Percentiles rank a stretch among this genome's conserved stretches.
Conservation (phyloP, 2,797 vertebrate species). For the Tragopan temminckii region DNA sequence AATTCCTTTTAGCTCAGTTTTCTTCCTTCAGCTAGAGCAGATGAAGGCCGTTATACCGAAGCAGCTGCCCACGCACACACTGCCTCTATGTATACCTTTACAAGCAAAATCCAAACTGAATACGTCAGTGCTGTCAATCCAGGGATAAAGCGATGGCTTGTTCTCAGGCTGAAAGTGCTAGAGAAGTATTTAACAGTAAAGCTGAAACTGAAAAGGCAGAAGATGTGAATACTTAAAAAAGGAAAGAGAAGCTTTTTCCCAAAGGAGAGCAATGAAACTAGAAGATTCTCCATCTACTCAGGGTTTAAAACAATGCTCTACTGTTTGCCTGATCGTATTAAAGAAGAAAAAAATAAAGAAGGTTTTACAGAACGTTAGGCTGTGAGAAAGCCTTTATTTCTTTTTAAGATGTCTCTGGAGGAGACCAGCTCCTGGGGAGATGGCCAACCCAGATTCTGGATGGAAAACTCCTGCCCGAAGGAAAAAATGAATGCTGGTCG, state of each 20-base stretch:
- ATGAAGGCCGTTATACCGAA: rapidly evolving
- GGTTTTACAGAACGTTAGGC: background rate
- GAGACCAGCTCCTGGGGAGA: conserved; percentile 45
- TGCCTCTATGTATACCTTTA: background rate
- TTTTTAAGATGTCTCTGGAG: background rate
- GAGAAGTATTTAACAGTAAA: background rate
- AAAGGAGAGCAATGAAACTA: background rate
- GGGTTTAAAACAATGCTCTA: conserved; percentile 17
- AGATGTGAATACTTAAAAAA: background rate
- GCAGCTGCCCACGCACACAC: background rate
- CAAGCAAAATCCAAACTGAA: background rate
- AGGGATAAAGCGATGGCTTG: background rate
- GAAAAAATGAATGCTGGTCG: conserved; percentile 11
- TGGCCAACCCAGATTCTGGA: conserved; percentile 55
- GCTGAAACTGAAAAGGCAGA: background rate
- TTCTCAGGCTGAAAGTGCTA: background rate
- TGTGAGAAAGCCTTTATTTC: background rate
- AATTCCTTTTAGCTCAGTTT: background rate
- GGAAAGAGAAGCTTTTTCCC: background rate
- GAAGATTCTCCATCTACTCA: background rate
- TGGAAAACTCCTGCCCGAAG: conserved; percentile 33
- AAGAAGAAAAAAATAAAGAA: background rate
- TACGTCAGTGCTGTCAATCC: rapidly evolving
- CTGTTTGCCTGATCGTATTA: background rate
- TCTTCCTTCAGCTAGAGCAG: background rate